These are phyloP conservation scores for Nasonia oneida DNA, from an alignment of 2,888 invertebrate species.

Conservation along the genomic window DNA sequence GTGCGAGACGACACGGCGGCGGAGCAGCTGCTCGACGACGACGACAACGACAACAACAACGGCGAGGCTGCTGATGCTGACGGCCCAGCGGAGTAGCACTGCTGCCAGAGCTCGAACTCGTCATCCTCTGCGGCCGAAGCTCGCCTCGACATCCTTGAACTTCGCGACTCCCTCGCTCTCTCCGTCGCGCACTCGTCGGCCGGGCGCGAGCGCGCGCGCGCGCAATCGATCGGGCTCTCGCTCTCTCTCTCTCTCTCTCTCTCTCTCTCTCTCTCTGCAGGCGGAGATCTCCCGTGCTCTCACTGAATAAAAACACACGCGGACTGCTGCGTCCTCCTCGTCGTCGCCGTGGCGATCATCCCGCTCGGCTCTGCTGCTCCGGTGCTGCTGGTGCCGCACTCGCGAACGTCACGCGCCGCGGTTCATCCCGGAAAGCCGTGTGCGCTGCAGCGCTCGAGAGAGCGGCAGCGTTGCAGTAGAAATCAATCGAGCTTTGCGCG, in stretches of 20 bases:
- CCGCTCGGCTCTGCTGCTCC: background rate
- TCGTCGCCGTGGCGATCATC: background rate
- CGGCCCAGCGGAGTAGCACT: background rate
- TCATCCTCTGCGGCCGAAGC: background rate
- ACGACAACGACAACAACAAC: background rate
- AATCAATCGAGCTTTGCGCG: constrained; percentile 59
- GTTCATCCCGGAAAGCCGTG: background rate
- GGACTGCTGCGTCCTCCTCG: background rate
- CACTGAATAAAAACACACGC: constrained; percentile 16
- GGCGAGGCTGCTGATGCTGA: background rate
- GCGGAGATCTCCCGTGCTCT: background rate
- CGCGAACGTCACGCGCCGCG: constrained; percentile 7
- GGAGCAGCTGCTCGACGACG: constrained; percentile 12
- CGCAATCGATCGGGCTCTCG: background rate
- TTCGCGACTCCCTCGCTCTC: background rate
- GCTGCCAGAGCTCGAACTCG: background rate
- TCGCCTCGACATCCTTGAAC: constrained; percentile 30
- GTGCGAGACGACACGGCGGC: background rate
- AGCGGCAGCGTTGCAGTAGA: constrained; percentile 40
- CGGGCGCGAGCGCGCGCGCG: background rate
- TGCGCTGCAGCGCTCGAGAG: background rate
- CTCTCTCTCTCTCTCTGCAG: background rate
- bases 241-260: background rate
- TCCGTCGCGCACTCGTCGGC: background rate
- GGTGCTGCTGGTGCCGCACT: background rate